Conservation (phyloP, 2,888 invertebrate genomes). For the Melipona beecheii region DNA sequence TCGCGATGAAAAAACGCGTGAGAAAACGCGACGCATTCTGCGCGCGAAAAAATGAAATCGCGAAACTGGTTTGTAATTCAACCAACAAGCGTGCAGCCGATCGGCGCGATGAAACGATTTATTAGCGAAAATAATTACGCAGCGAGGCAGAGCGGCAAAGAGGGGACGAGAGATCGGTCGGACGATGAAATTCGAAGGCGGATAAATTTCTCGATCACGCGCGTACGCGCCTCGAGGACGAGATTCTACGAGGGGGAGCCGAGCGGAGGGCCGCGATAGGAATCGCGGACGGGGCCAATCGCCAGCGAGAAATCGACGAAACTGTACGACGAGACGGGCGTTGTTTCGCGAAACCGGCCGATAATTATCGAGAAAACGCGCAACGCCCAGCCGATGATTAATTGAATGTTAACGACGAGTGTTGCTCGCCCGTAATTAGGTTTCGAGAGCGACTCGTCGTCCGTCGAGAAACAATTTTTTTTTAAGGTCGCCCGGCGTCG, state of each 20-base stretch:
- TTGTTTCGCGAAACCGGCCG: slow-evolving; percentile 32
- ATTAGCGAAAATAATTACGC: neutral
- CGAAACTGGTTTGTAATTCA: neutral
- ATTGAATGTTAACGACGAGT: slow-evolving; percentile 59
- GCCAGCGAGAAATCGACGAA: slow-evolving; percentile 9
- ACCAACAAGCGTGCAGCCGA: neutral
- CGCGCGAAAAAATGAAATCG: neutral
- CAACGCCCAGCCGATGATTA: slow-evolving; percentile 56
- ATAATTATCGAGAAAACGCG: slow-evolving; percentile 61
- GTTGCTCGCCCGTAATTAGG: slow-evolving; percentile 49
- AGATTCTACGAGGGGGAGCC: slow-evolving; percentile 46
- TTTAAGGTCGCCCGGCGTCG: neutral
- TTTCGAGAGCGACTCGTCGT: slow-evolving; percentile 41
- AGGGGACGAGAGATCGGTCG: neutral
- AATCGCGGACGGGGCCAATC: slow-evolving; percentile 16
- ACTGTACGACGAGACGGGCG: slow-evolving; percentile 24
- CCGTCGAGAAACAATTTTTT: slow-evolving; percentile 16
- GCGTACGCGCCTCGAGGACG: slow-evolving; percentile 48
- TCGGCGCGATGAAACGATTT: neutral
- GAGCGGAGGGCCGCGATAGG: slow-evolving; percentile 52
- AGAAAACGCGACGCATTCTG: neutral
- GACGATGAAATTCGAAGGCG: slow-evolving; percentile 9
- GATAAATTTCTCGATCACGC: slow-evolving; percentile 55
- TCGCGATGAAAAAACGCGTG: neutral
- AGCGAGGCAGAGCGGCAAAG: neutral